Evolutionary conservation across 2,797 vertebrate species (phyloP).

Genomic region (Eulemur coronatus): DNA sequence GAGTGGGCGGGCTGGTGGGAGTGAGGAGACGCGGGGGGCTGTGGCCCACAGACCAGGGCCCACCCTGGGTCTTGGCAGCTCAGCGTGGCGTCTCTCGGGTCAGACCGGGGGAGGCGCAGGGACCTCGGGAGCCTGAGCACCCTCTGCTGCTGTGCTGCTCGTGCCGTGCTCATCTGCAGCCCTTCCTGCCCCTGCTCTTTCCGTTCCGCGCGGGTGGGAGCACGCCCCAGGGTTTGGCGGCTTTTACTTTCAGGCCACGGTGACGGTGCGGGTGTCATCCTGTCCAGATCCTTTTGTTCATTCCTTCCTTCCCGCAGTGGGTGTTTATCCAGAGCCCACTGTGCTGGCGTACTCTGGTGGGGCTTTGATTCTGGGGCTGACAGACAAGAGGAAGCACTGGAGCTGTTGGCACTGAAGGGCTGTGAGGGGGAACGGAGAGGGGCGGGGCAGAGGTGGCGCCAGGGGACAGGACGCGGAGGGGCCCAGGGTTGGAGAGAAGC

Average conservation of each 20-base stretch:
- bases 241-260: neutral
- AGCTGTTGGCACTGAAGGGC: neutral
- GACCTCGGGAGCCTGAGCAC: no score
- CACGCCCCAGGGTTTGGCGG: rapidly evolving
- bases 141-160: neutral
- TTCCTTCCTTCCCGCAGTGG: neutral
- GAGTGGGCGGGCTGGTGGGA: neutral
- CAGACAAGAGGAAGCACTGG: neutral
- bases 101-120: neutral
- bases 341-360: neutral
- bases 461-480: neutral
- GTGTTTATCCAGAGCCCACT: neutral
- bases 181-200: neutral
- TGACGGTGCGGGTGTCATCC: rapidly evolving
- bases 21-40: neutral
- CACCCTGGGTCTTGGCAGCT: no score
- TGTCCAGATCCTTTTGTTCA: neutral
- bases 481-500: neutral
- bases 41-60: rapidly evolving
- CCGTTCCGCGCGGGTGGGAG: neutral
- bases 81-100: neutral
- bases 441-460: neutral
- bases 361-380: neutral
- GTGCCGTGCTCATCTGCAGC: neutral
- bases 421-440: neutral